Base-by-base conservation (phyloP, 2,888 invertebrate species). In the Laspeyria flexula region DNA sequence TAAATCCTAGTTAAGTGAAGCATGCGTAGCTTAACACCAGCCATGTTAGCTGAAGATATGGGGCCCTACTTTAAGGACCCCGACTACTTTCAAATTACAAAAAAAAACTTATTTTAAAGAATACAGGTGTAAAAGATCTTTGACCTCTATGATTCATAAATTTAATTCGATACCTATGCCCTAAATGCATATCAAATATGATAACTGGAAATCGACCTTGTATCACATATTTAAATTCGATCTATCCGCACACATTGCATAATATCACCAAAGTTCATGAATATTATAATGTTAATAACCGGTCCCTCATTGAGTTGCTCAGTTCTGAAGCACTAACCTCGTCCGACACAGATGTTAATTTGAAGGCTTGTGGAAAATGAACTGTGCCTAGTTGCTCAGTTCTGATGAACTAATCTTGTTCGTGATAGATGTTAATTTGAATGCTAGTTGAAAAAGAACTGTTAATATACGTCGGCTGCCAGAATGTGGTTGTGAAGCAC, bases 151-250 rank as follows among this genome's bases (percentile, higher is more conserved):
- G n/a, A n/a, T n/a, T n/a, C n/a, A n/a, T n/a, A n/a, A n/a, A n/a
- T n/a, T 31, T 1, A 31, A 31, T 5, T 13, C 9, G 31, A 9
- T 13, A 13, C 31, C 13, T 11, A 13, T 9, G 13, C 30, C 12
- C 2, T 33, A 16, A 34, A n/a, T n/a, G 15, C 16, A 34, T 30
- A 6, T 18, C n/a, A n/a, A n/a, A 25, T 18, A 13, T 15, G 9
- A 47, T 25, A 43, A 38, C 49, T 33, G n/a, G 46, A 52, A 50
- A 37, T 33, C 43, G 65, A 60, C 79, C 80, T 80, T 79, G 80
- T 78, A 52, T 73, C 68, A 66, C 55, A 68, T 74, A 65, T 72
- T 71, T 53, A 74, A 69, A 63, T 70, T 66, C 66, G 67, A 52
- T 55, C 44, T 46, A 62, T 68, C 60, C 51, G 55, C 51, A 29